phyloP scores from a whole-genome alignment of 2,888 invertebrate species.

The Cheilosia impressa region DNA sequence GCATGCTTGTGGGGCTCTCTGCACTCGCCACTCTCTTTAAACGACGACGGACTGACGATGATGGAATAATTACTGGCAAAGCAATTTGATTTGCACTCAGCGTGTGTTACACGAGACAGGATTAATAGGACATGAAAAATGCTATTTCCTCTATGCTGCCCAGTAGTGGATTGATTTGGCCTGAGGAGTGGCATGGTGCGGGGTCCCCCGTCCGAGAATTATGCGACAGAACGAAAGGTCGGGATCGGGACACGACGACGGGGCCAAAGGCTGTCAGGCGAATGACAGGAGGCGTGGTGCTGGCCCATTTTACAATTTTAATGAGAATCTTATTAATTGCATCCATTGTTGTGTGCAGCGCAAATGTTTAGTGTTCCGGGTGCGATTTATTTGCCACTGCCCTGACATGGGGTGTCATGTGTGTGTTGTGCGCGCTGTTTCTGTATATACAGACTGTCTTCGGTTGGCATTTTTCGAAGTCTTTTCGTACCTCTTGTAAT shows the following conservation, averaged over 20 bases:
- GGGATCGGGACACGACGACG: not conserved
- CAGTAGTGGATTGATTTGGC: not conserved
- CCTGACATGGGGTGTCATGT: conserved; percentile 62
- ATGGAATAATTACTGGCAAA: conserved; percentile 75
- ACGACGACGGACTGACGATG: conserved; percentile 63
- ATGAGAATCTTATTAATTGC: conserved; percentile 73
- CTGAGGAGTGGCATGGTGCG: not conserved
- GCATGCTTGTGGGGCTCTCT: conserved; percentile 21
- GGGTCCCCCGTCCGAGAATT: conserved; percentile 36
- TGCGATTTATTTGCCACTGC: conserved; percentile 67
- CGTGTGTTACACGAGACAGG: conserved; percentile 71
- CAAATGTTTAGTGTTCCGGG: conserved; percentile 53
- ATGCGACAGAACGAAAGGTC: conserved; percentile 65
- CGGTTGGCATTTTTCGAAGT: conserved; percentile 65
- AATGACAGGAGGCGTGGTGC: conserved; percentile 70
- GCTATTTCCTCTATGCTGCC: conserved; percentile 56
- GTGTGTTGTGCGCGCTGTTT: conserved; percentile 38
- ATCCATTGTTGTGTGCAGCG: conserved; percentile 51
- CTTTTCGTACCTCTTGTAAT: conserved; percentile 64
- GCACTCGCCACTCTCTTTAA: conserved; percentile 41
- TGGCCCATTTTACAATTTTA: conserved; percentile 70
- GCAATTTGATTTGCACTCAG: conserved; percentile 75
- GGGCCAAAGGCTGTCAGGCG: conserved; percentile 17
- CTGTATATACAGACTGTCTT: conserved; percentile 24
- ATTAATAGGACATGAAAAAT: conserved; percentile 75